Base-by-base conservation (phyloP, 2,888 invertebrate genomes). In the Buathra laborator region DNA sequence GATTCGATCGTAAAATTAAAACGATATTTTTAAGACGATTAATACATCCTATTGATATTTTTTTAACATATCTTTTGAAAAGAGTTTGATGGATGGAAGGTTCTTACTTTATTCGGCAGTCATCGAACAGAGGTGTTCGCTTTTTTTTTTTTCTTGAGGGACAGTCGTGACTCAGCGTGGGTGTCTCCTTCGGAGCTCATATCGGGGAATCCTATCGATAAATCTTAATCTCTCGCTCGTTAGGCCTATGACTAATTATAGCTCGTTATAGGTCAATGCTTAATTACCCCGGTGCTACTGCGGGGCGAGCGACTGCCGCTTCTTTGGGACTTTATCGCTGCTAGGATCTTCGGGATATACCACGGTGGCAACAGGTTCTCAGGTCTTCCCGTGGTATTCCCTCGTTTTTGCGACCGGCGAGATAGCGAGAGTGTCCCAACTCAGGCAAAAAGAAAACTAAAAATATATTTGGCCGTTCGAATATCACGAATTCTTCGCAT, bases 241-340 rank as follows among this genome's bases (percentile, higher is more conserved):
- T 92, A 91, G 88, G 89, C 74, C 90, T 91, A 92, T 92, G 91
- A 92, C 92, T 92, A 92, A 92, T 92, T 92, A 91, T 90, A 86
- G 89, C 90, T 91, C 90, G 92, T 92, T 92, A 92, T 92, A 90
- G 92, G 90, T 91, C 91, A 91, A 91, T 91, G 90, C 91, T 92
- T 92, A 92, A 92, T 92, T 92, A 82, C 82, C 62, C 16, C 76
- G 70, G 68, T 75, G 79, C 75, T 24, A 51, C 76, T 75, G 64
- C 48, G 88, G 85, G 90, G 89, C 88, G 88, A 88, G 89, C 89
- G 59, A 48, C 75, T 90, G 89, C 88, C 90, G 88, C 89, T 88
- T 87, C 89, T 92, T 90, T 90, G 87, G 86, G 85, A 66, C 87
- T 89, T 86, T 92, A 91, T 91, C 92, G 89, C 81, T 86, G 87